A percentile compares a stretch with the other conserved stretches of the same genome.
phyloP scores from a whole-genome alignment of 2,797 vertebrate species.

The Sciaenops ocellatus region DNA sequence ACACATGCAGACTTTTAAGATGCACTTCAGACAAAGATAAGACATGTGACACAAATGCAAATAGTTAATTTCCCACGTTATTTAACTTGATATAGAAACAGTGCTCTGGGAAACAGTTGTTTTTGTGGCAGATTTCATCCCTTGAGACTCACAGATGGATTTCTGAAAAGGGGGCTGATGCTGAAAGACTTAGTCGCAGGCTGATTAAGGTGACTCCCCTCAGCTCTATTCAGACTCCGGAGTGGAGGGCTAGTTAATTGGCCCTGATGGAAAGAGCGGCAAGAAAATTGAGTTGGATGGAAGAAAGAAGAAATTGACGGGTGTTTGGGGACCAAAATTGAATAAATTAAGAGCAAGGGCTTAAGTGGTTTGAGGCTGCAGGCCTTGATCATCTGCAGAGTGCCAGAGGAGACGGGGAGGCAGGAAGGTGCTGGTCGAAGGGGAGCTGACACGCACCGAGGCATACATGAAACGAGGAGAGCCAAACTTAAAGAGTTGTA shows the following conservation, averaged over 20 bases:
- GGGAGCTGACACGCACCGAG: constrained; percentile 24
- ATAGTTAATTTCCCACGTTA: background rate
- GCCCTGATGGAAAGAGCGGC: constrained; percentile 56
- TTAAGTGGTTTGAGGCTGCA: constrained; percentile 59
- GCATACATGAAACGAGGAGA: constrained; percentile 22
- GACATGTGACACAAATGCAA: background rate
- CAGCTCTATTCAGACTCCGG: constrained; percentile 28
- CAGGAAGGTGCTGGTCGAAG: constrained; percentile 24
- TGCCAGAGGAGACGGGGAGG: constrained; percentile 25
- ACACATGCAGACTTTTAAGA: constrained; percentile 19
- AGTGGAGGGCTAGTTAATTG: constrained; percentile 63
- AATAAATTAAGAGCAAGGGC: constrained; percentile 63
- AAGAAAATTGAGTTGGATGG: constrained; percentile 61
- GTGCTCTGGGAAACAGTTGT: background rate
- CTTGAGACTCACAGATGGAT: constrained; percentile 23
- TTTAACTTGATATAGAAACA: constrained; percentile 1
- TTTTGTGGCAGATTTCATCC: constrained; percentile 11
- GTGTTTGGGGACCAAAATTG: constrained; percentile 60
- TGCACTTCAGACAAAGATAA: background rate
- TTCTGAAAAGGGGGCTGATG: constrained; percentile 19
- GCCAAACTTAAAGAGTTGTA: constrained; percentile 31
- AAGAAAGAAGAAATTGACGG: constrained; percentile 56
- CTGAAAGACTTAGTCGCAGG: constrained; percentile 26
- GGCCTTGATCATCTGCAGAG: constrained; percentile 50
- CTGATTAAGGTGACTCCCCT: constrained; percentile 66